Evolutionary conservation across 2,888 invertebrate genomes (phyloP).

Genomic region (Heliconius aoede): DNA sequence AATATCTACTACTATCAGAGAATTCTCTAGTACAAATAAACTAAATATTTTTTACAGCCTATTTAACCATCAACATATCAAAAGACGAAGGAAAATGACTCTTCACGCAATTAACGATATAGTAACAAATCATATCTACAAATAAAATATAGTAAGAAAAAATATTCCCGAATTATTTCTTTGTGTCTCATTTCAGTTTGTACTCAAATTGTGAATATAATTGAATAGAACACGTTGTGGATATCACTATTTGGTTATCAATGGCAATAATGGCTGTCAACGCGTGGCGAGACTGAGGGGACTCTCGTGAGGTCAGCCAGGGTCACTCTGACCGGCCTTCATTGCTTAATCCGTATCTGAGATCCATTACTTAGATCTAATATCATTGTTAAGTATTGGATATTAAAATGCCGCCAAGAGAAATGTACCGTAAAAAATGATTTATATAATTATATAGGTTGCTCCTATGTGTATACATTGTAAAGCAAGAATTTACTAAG

Average conservation of each 20-base stretch:
- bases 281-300: constrained; percentile 35
- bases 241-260: constrained; percentile 26
- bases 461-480: too few species aligned
- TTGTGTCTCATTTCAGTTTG: background rate
- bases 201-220: background rate
- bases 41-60: background rate
- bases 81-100: background rate
- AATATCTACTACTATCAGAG: background rate
- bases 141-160: too few species aligned
- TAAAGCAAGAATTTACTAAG: too few species aligned
- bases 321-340: constrained; percentile 43
- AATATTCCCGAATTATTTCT: background rate
- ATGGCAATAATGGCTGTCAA: constrained; percentile 33
- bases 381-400: constrained; percentile 12
- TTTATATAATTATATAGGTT: background rate
- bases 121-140: background rate
- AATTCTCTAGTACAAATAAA: background rate
- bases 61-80: background rate
- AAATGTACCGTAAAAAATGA: background rate
- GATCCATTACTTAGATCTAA: constrained; percentile 28
- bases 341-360: constrained; percentile 39
- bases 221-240: constrained; percentile 20
- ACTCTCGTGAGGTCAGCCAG: constrained; percentile 40
- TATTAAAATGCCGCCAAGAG: background rate
- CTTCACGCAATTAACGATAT: background rate